Evolutionary conservation across 2,888 invertebrate species (phyloP), one percentile per base, ranked within the genome.

Genomic region (Nowickia ferox): DNA sequence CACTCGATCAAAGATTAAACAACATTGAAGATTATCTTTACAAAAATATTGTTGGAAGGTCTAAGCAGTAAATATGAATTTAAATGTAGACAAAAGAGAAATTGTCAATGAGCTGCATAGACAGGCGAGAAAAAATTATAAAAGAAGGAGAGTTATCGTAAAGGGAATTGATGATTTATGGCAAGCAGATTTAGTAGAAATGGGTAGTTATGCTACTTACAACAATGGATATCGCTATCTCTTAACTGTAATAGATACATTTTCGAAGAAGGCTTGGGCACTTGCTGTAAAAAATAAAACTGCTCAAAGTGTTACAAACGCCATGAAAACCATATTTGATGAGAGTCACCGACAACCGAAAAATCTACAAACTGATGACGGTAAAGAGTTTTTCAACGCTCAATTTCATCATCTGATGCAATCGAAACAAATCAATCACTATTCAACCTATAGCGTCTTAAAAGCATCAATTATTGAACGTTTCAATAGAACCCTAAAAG

Each of bases 261-360:
- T 48, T 86, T 86, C 77, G 84, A 81, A 76, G 83, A 84, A 71
- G 89, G 89, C 2, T 90, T 30, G 30, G 30, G 30, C 48, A 61
- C 82, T 83, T 42, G 69, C 87, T 0, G 83, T 83, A 19, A 87
- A 87, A 53, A 17, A 85, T 85, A 61, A 61, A 61, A 61, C 40
- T 61, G 40, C 61, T 42, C 17, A 40, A 40, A 17, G 42, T 11
- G 61, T 61, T 9, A 17, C 40, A 40, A 61, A 61, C 9, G 61
- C 61, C 15, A 44, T 86, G 87, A 83, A 80, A 87, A 74, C 79
- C 78, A 17, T 80, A 84, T 81, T 79, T 79, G 44, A 91, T 90
- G 19, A 90, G 91, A 81, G 89, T 92, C 90, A 42, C 5, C 40
- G 83, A 81, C 42, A 74, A 85, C 38, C 91, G 89, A 89, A 68